These are phyloP conservation scores for Trileptium ribeirensis DNA, from an alignment of 2,888 invertebrate species.

Conservation along the genomic window DNA sequence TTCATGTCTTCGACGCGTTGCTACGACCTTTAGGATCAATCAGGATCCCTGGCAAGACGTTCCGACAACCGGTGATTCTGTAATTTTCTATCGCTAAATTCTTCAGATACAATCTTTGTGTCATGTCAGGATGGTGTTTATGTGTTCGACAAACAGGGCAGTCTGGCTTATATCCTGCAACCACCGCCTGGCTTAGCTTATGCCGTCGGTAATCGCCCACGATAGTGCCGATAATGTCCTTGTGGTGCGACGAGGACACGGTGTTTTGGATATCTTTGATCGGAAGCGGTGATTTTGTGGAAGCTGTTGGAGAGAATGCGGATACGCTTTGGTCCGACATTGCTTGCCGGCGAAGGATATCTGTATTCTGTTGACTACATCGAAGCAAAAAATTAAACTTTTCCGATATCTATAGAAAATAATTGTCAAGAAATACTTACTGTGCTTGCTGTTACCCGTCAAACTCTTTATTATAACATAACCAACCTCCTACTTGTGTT, in stretches of 20 bases:
- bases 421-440: no score
- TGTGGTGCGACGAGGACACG: constrained; percentile 22
- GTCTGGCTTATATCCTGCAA: background rate
- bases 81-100: constrained; percentile 23
- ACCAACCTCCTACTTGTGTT: no score
- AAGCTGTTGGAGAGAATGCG: constrained; percentile 8
- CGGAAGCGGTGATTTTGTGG: constrained; percentile 5
- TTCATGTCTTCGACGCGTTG: constrained; percentile 21
- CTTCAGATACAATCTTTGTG: constrained; percentile 5
- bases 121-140: constrained; percentile 23
- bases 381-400: constrained; percentile 15
- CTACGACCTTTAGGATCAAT: constrained; percentile 18
- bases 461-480: no score
- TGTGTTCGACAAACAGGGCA: constrained; percentile 16
- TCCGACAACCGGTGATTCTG: constrained; percentile 21
- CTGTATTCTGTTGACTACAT: constrained; percentile 28
- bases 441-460: no score
- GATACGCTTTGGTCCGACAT: constrained; percentile 29
- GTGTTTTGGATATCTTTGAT: constrained; percentile 24
- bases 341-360: constrained; percentile 15
- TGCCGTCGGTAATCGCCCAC: constrained; percentile 21
- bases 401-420: background rate
- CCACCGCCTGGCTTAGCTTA: constrained; percentile 12
- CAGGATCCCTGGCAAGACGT: background rate
- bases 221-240: constrained; percentile 7